phyloP scores from a whole-genome alignment of 2,797 vertebrate species.

The Chelonia mydas region DNA sequence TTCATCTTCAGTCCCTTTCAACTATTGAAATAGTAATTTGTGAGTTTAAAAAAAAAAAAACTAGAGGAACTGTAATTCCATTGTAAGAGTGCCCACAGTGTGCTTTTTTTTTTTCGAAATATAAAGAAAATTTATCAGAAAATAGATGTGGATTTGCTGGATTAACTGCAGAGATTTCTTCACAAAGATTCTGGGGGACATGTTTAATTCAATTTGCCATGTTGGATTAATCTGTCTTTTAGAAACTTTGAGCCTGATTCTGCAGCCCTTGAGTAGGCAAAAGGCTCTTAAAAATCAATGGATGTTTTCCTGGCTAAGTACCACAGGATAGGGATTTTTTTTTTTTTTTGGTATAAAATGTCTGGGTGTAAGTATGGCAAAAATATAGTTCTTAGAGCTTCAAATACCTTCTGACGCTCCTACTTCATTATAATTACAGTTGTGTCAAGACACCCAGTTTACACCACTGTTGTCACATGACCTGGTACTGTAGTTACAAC shows the following conservation, averaged over 20 bases:
- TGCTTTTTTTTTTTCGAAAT: background rate
- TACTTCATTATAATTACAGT: background rate
- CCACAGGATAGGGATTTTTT: background rate
- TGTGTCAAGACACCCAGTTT: background rate
- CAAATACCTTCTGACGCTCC: background rate
- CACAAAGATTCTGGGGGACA: background rate
- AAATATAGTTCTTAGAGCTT: background rate
- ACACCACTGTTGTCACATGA: background rate
- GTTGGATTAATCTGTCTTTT: conserved; percentile 25
- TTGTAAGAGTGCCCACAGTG: background rate
- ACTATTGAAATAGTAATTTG: background rate
- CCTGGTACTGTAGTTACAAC: background rate
- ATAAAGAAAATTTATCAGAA: background rate
- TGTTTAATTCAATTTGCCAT: background rate
- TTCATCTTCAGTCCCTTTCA: background rate
- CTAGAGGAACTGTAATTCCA: background rate
- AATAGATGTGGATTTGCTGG: conserved; percentile 13
- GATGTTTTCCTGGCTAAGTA: conserved; percentile 32
- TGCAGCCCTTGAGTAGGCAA: conserved; percentile 27
- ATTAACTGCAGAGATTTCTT: background rate
- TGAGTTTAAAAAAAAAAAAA: background rate
- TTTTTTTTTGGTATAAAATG: background rate
- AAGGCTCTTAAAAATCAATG: conserved; percentile 36
- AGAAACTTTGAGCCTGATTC: conserved; percentile 16
- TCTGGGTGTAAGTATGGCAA: background rate